Conservation (phyloP, 2,797 vertebrate species). For the Aeoliscus strigatus region DNA sequence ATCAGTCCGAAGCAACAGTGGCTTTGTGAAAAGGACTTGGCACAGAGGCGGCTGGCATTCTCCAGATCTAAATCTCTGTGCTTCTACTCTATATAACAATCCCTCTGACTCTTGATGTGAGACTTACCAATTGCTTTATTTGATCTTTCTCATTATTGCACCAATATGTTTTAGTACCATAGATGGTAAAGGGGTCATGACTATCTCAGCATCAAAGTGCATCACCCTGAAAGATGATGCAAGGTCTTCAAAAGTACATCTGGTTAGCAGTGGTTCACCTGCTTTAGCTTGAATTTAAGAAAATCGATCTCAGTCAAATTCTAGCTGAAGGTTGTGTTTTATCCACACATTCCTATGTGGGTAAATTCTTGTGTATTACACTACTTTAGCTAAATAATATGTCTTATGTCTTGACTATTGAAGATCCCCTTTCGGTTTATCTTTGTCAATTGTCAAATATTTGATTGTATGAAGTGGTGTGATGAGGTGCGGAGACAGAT, state of each 20-base stretch:
- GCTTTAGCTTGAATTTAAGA: no score
- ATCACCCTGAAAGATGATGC: neutral
- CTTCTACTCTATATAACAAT: constrained; percentile 56
- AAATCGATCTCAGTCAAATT: no score
- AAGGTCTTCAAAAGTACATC: neutral
- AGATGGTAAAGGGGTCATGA: constrained; percentile 6
- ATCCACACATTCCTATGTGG: constrained; percentile 71
- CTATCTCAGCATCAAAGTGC: constrained; percentile 1
- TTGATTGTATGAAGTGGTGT: constrained; percentile 99
- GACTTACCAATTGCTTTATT: constrained; percentile 41
- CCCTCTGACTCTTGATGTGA: constrained; percentile 40
- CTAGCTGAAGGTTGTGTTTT: constrained; percentile 61
- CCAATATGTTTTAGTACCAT: constrained; percentile 2
- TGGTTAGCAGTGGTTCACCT: no score
- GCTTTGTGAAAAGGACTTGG: constrained; percentile 70
- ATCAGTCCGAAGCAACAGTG: constrained; percentile 72
- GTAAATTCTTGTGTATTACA: constrained; percentile 79
- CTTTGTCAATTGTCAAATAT: constrained; percentile 99
- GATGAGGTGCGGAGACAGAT: constrained; percentile 99
- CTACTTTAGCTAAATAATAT: constrained; percentile 60
- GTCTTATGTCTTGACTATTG: constrained; percentile 88
- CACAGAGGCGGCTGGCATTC: constrained; percentile 50
- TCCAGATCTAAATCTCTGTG: constrained; percentile 60
- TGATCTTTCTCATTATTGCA: constrained; percentile 18
- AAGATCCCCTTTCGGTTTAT: constrained; percentile 92